Percentiles rank a stretch among this genome's conserved stretches.
Evolutionary conservation across 1,140 invertebrate species (phyloP).

Genomic region (Atta texana): DNA sequence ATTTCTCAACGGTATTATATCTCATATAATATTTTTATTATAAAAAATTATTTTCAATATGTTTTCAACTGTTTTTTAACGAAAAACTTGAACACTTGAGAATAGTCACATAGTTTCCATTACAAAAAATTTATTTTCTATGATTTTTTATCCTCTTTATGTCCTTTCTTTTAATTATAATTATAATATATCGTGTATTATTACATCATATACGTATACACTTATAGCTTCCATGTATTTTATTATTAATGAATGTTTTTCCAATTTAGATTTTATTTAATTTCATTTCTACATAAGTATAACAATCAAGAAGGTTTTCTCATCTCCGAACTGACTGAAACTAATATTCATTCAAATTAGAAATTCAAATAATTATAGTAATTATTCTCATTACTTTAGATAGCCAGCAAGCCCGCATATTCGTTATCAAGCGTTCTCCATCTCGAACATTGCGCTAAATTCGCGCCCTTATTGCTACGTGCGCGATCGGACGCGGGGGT

Average conservation of each 20-base stretch:
- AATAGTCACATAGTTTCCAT: too few species aligned
- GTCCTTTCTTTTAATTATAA: too few species aligned
- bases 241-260: not conserved
- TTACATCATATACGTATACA: not conserved
- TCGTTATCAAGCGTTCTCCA: not conserved
- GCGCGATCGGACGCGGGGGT: constrained; percentile 54
- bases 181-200: not conserved
- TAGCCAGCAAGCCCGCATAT: not conserved
- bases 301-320: not conserved
- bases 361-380: not conserved
- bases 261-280: not conserved
- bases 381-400: not conserved
- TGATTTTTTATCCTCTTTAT: too few species aligned
- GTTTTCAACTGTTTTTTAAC: not conserved
- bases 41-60: not conserved
- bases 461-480: constrained; percentile 31
- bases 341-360: not conserved
- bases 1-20: not conserved
- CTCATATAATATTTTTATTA: not conserved
- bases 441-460: constrained; percentile 35
- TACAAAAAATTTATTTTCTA: not conserved
- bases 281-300: not conserved
- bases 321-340: not conserved
- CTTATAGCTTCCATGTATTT: not conserved
- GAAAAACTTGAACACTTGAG: not conserved